These are phyloP conservation scores for Sinocyclocheilus anophthalmus DNA, from an alignment of 2,113 vertebrate genomes.

Conservation along the genomic window DNA sequence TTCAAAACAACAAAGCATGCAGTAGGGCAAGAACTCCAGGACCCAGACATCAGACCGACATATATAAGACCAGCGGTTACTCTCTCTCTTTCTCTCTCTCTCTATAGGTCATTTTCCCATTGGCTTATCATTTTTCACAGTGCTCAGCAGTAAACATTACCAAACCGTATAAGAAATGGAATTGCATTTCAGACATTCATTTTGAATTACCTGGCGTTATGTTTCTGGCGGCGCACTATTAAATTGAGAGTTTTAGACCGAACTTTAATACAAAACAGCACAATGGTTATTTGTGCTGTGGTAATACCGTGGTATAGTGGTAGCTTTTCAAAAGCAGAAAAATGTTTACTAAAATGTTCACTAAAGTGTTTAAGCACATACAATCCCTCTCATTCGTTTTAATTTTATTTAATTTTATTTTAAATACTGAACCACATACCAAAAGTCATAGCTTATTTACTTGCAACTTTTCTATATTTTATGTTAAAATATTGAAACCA, in stretches of 20 bases:
- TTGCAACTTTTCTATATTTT: background rate
- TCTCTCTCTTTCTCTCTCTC: background rate
- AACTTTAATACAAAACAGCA: background rate
- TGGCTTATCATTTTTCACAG: slow-evolving; percentile 18
- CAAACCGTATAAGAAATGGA: background rate
- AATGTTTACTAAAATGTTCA: background rate
- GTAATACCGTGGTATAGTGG: background rate
- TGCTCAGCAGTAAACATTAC: background rate
- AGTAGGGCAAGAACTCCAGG: too few relatives aligned
- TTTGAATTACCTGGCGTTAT: slow-evolving; percentile 4
- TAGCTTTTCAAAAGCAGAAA: background rate
- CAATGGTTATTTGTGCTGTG: background rate
- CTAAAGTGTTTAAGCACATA: background rate
- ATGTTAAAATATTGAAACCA: background rate
- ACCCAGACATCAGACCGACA: too few relatives aligned
- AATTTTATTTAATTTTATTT: background rate
- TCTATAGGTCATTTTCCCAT: slow-evolving; percentile 12
- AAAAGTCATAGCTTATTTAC: background rate
- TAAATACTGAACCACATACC: background rate
- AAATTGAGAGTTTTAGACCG: background rate
- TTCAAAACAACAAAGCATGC: too few relatives aligned
- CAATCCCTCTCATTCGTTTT: background rate
- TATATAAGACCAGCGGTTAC: slow-evolving; percentile 6
- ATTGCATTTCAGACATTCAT: slow-evolving; percentile 9
- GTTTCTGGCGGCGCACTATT: background rate